Percentiles rank a stretch among this genome's conserved stretches.
phyloP scores from a whole-genome alignment of 2,797 vertebrate species.

The Octomys mimax region DNA sequence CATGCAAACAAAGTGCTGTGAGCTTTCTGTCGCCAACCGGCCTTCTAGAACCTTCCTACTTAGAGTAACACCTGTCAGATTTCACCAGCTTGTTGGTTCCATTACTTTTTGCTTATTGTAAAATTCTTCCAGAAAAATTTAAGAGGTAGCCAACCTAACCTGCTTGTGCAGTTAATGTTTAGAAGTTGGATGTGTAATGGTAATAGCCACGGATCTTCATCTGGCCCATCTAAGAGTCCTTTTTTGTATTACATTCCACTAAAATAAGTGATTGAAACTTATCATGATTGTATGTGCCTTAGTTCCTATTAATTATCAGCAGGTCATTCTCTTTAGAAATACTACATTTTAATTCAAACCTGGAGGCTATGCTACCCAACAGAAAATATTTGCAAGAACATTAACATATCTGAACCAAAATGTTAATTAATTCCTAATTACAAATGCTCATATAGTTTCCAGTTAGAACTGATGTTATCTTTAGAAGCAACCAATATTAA shows the following conservation, averaged over 20 bases:
- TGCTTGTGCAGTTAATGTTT: not conserved
- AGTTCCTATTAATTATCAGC: conserved; percentile 54
- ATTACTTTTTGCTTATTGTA: not conserved
- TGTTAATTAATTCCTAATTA: conserved; percentile 3
- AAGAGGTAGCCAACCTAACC: not conserved
- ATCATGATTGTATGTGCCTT: conserved; percentile 16
- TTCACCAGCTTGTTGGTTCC: not conserved
- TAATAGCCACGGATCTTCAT: not conserved
- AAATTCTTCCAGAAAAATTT: conserved; percentile 31
- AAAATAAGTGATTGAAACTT: not conserved
- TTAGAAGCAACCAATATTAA: not conserved
- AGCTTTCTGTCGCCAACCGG: not conserved
- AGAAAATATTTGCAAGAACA: conserved; percentile 36
- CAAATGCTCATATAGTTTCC: not conserved
- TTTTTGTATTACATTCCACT: conserved; percentile 1
- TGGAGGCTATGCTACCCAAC: conserved; percentile 5
- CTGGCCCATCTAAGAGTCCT: not conserved
- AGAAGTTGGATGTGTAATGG: not conserved
- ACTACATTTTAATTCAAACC: conserved; percentile 60
- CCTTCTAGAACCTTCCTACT: not conserved
- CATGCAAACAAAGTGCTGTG: not conserved
- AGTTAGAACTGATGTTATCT: not conserved
- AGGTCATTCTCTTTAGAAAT: conserved; percentile 58
- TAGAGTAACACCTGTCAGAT: conserved; percentile 40
- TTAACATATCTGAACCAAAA: conserved; percentile 14